A percentile compares a stretch with the other conserved stretches of the same genome.
phyloP scores from a whole-genome alignment of 2,888 invertebrate genomes.

The Patella ulyssiponensis region DNA sequence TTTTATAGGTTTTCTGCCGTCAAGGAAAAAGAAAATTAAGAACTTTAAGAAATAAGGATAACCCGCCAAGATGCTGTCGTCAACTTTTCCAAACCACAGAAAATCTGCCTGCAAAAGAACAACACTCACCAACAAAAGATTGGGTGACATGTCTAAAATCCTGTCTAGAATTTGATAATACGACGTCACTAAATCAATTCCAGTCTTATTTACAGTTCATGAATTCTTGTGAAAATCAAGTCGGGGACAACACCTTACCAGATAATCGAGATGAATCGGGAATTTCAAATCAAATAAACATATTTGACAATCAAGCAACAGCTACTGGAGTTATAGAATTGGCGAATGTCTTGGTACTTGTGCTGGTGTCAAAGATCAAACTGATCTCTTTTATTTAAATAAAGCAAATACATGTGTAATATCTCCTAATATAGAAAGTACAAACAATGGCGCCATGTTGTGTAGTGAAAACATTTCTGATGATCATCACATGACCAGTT shows the following conservation, averaged over 20 bases:
- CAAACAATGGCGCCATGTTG: neutral
- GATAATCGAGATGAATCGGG: neutral
- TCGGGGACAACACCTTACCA: neutral
- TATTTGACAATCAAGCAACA: too few species aligned
- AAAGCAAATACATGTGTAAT: too few species aligned
- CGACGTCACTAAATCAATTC: neutral
- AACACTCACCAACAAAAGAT: neutral
- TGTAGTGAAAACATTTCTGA: neutral
- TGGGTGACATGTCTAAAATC: conserved; percentile 1
- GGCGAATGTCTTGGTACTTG: neutral
- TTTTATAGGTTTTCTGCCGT: neutral
- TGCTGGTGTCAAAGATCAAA: neutral
- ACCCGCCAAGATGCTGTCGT: conserved; percentile 3
- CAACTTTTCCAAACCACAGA: neutral
- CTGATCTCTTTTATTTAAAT: neutral
- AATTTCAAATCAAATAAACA: too few species aligned
- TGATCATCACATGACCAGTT: neutral
- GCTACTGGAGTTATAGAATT: too few species aligned
- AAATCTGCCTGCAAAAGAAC: too few species aligned
- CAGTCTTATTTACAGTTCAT: neutral
- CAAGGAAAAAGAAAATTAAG: neutral
- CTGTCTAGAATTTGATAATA: neutral
- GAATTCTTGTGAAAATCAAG: neutral
- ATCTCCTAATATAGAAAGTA: too few species aligned
- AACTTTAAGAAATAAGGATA: neutral